phyloP scores from a whole-genome alignment of 2,113 vertebrate species.

The Eretmochelys imbricata region DNA sequence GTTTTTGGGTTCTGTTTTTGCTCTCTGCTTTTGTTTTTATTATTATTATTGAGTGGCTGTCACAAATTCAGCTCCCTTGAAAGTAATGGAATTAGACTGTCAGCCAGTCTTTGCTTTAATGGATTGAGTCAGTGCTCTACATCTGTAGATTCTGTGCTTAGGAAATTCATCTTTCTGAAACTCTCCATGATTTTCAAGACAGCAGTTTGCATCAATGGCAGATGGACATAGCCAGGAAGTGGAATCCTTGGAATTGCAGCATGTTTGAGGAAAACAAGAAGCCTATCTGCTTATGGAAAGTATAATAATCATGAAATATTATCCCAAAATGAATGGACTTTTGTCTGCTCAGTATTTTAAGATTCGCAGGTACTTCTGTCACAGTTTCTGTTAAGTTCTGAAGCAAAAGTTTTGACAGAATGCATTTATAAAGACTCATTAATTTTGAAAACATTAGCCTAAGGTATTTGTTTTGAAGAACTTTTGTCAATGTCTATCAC shows the following conservation, averaged over 20 bases:
- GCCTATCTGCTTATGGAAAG: constrained; percentile 3
- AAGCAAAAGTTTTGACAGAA: neutral
- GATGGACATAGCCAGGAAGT: neutral
- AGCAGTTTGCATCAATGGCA: neutral
- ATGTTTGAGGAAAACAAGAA: neutral
- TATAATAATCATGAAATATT: neutral
- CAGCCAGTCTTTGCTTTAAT: constrained; percentile 35
- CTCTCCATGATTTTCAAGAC: neutral
- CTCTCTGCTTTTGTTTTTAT: constrained; percentile 17
- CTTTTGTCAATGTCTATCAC: neutral
- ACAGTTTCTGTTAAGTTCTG: neutral
- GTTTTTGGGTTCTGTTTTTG: constrained; percentile 1
- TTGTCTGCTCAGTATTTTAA: neutral
- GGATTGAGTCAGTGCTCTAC: neutral
- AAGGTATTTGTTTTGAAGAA: neutral
- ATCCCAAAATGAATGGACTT: neutral
- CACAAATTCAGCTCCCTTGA: constrained; percentile 16
- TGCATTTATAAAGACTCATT: neutral
- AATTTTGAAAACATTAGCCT: neutral
- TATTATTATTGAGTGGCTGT: constrained; percentile 31
- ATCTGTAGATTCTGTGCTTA: constrained; percentile 17
- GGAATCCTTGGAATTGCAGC: neutral
- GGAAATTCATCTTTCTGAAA: constrained; percentile 56
- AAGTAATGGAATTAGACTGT: constrained; percentile 40
- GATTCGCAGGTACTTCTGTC: neutral